Percentiles rank a stretch among this genome's conserved stretches.
phyloP scores from a whole-genome alignment of 2,113 vertebrate genomes.

The Rhinolophus sinicus region DNA sequence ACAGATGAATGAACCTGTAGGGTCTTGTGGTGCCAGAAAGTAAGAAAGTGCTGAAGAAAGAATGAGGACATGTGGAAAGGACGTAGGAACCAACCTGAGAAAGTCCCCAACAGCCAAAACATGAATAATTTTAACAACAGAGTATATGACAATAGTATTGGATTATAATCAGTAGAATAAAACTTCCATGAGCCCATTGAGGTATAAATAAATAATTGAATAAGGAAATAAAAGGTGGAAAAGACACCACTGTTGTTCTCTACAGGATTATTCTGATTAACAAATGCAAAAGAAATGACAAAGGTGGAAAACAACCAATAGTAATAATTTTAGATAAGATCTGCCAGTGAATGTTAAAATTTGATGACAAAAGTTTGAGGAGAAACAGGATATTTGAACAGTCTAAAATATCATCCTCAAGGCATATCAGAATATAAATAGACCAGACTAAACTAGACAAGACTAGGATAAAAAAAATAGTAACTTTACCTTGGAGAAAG shows the following conservation, averaged over 20 bases:
- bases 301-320: not conserved
- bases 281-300: not conserved
- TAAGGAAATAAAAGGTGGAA: not conserved
- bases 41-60: not conserved
- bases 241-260: not conserved
- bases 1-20: not conserved
- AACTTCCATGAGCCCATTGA: not conserved
- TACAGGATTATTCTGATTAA: not conserved
- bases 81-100: not conserved
- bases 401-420: not conserved
- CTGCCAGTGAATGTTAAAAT: not conserved
- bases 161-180: not conserved
- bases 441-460: not conserved
- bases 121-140: not conserved
- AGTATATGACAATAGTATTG: not conserved
- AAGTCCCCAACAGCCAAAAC: not conserved
- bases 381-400: not conserved
- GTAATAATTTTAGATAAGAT: not conserved
- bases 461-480: not conserved
- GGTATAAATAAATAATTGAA: not conserved
- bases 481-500: not conserved
- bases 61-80: not conserved
- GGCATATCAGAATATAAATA: not conserved
- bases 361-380: not conserved
- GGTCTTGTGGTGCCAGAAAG: not conserved